Conservation (phyloP, 2,797 vertebrate genomes). For the Pipistrellus pipistrellus region DNA sequence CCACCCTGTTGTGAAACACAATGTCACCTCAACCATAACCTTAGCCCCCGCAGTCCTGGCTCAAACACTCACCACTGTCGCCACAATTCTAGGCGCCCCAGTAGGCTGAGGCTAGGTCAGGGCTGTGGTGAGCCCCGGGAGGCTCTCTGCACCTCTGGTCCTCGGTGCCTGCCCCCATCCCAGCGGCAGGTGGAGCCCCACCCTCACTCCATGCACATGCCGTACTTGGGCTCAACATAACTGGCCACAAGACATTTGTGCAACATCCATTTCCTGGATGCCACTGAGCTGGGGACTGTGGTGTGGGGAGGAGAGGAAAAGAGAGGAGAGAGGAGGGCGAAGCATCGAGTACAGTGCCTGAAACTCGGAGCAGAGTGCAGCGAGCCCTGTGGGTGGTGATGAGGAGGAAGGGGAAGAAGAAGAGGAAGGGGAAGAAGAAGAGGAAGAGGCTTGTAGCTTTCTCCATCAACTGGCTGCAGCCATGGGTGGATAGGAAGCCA, state of each 20-base stretch:
- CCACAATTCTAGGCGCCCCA: background rate
- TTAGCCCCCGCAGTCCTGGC: background rate
- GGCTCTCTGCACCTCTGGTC: background rate
- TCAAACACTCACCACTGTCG: background rate
- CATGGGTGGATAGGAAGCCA: too few relatives aligned
- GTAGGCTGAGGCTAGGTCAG: background rate
- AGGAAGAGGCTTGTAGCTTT: background rate
- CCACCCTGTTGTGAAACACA: background rate
- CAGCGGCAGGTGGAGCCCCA: background rate
- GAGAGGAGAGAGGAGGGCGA: background rate
- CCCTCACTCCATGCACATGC: background rate
- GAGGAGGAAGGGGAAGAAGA: background rate
- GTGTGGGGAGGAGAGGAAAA: background rate
- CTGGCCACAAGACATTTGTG: background rate
- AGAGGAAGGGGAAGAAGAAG: background rate
- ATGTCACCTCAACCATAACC: background rate
- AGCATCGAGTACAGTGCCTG: background rate
- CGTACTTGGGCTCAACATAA: background rate
- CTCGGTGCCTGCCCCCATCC: background rate
- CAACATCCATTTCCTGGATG: rapidly evolving
- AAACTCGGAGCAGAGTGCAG: background rate
- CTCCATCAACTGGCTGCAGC: background rate
- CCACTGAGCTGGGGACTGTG: background rate
- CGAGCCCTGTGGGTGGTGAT: rapidly evolving
- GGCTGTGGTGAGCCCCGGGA: background rate